A percentile compares a stretch with the other conserved stretches of the same genome.
These are phyloP conservation scores for Dicycla oo DNA, from an alignment of 2,888 invertebrate species.

Conservation along the genomic window DNA sequence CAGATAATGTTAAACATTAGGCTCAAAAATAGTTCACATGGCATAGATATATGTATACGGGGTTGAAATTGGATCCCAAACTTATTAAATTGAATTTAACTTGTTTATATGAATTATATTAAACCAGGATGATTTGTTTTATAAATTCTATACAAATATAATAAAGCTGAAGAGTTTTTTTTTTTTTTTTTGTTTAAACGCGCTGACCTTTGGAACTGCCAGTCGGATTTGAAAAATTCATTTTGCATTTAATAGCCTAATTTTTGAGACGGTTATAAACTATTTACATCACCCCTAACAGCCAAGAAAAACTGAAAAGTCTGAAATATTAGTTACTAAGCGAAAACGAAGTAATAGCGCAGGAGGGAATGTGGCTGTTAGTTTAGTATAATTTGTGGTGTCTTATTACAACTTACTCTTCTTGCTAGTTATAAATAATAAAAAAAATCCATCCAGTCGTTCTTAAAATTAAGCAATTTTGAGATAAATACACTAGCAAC, in stretches of 20 bases:
- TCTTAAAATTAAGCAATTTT: background rate
- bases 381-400: background rate
- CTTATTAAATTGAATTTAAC: background rate
- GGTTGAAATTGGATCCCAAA: background rate
- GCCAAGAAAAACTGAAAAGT: background rate
- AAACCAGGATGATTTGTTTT: no score
- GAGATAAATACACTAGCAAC: conserved; percentile 30
- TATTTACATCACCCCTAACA: no score
- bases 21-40: background rate
- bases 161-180: no score
- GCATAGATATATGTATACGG: background rate
- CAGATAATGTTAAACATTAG: background rate
- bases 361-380: background rate
- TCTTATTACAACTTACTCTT: background rate
- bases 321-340: background rate
- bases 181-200: no score
- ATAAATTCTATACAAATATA: background rate
- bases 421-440: background rate
- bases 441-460: background rate
- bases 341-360: background rate
- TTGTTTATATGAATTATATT: background rate
- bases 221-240: no score
- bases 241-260: no score
- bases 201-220: no score
- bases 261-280: no score